Conservation (phyloP, 1,140 invertebrate species). For the Eueides isabella region DNA sequence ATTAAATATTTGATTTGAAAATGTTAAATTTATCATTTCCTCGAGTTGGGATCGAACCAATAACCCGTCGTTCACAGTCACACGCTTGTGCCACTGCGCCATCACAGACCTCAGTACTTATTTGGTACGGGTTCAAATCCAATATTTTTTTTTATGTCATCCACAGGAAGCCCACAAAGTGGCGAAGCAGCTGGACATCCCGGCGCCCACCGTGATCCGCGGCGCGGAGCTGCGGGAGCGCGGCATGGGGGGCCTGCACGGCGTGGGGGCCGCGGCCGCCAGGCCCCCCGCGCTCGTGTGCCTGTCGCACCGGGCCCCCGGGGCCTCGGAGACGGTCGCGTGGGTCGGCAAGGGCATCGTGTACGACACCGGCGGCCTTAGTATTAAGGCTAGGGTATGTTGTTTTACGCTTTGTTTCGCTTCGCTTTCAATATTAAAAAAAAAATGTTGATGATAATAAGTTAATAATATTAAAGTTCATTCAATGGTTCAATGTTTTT, state of each 20-base stretch:
- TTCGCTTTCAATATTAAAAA: too few species aligned
- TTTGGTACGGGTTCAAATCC: too few species aligned
- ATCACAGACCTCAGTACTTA: too few species aligned
- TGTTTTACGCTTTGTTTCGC: too few species aligned
- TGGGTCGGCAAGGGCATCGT: constrained; percentile 97
- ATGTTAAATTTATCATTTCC: too few species aligned
- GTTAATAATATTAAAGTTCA: too few species aligned
- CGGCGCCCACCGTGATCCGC: constrained; percentile 86
- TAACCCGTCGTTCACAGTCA: too few species aligned
- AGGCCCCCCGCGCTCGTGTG: constrained; percentile 91
- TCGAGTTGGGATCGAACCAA: too few species aligned
- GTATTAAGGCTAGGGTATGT: constrained; percentile 92
- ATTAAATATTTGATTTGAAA: too few species aligned
- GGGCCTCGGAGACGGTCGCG: constrained; percentile 88
- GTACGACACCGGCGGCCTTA: constrained; percentile 96
- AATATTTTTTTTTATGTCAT: background rate
- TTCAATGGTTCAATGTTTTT: too few species aligned
- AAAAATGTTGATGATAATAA: too few species aligned
- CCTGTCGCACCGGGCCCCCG: constrained; percentile 86
- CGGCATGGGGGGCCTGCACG: constrained; percentile 94
- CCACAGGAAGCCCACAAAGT: constrained; percentile 86
- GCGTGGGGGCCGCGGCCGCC: constrained; percentile 89
- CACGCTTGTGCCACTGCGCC: too few species aligned
- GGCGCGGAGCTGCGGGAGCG: constrained; percentile 88
- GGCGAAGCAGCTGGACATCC: constrained; percentile 85